phyloP scores from a whole-genome alignment of 1,140 invertebrate genomes.

The Hyphantria cunea region DNA sequence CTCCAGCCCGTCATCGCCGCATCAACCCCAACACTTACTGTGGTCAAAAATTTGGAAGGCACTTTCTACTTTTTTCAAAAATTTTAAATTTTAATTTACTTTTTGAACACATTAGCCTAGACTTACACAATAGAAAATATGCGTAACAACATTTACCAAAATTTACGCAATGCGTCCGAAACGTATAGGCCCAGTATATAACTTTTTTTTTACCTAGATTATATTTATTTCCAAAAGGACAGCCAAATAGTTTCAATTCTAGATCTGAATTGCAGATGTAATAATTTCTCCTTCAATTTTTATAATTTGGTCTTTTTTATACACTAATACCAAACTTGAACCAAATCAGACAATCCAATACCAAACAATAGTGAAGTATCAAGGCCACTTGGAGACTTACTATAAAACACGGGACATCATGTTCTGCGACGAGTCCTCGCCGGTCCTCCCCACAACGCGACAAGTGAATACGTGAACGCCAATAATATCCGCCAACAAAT shows the following conservation, averaged over 20 bases:
- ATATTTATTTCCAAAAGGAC: slow-evolving; percentile 77
- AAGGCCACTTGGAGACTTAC: slow-evolving; percentile 80
- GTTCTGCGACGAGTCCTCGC: slow-evolving; percentile 56
- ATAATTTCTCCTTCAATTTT: slow-evolving; percentile 47
- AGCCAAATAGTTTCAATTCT: slow-evolving; percentile 78
- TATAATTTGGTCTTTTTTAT: slow-evolving; percentile 78
- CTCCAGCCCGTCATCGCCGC: slow-evolving; percentile 64
- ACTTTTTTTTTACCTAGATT: slow-evolving; percentile 73
- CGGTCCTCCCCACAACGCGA: slow-evolving; percentile 38
- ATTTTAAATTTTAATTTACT: slow-evolving; percentile 70
- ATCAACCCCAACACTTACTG: slow-evolving; percentile 77
- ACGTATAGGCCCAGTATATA: slow-evolving; percentile 77
- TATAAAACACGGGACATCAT: slow-evolving; percentile 58
- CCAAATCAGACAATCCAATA: slow-evolving; percentile 73
- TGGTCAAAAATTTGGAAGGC: slow-evolving; percentile 81
- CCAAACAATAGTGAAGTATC: slow-evolving; percentile 78
- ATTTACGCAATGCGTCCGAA: slow-evolving; percentile 78
- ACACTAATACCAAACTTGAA: slow-evolving; percentile 78
- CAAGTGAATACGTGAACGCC: slow-evolving; percentile 49
- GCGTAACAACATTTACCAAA: slow-evolving; percentile 81
- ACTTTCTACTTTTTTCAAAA: slow-evolving; percentile 80
- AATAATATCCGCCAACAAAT: slow-evolving; percentile 69
- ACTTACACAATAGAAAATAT: slow-evolving; percentile 81
- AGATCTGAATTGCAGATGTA: slow-evolving; percentile 72
- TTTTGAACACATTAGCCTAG: slow-evolving; percentile 81